Conservation (phyloP, 2,797 vertebrate species). For the Etheostoma nigrum region DNA sequence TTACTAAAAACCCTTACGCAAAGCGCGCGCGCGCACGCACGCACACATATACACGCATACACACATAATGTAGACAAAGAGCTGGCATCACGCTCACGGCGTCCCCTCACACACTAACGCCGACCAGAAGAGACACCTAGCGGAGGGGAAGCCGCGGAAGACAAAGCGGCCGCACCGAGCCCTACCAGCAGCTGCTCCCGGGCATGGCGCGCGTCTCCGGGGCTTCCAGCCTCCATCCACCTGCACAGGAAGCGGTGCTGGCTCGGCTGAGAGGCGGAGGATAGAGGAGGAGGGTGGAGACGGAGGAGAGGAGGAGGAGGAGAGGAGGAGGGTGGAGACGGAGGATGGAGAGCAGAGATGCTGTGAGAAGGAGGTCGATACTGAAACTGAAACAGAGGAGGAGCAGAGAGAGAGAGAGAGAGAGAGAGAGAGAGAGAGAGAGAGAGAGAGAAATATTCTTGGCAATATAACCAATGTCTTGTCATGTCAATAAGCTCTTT, state of each 20-base stretch:
- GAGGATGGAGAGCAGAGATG: slow-evolving; percentile 56
- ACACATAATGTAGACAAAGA: slow-evolving; percentile 51
- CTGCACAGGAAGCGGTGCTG: slow-evolving; percentile 63
- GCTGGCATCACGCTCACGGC: slow-evolving; percentile 22
- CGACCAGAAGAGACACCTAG: too few relatives aligned
- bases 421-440: accelerated
- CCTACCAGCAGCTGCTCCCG: slow-evolving; percentile 61
- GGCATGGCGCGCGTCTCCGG: slow-evolving; percentile 61
- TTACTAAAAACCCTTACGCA: not conserved
- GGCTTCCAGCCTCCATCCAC: slow-evolving; percentile 69
- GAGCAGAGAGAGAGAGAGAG: not conserved
- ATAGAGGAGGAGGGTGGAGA: slow-evolving; percentile 13
- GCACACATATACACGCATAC: not conserved
- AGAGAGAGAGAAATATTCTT: too few relatives aligned
- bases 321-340: slow-evolving; percentile 42
- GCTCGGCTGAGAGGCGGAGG: slow-evolving; percentile 16
- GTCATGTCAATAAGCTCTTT: too few relatives aligned
- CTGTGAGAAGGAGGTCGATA: slow-evolving; percentile 58
- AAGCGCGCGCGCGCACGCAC: not conserved
- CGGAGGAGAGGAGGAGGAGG: slow-evolving; percentile 17
- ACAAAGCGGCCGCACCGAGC: slow-evolving; percentile 28
- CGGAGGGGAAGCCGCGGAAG: not conserved
- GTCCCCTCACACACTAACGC: slow-evolving; percentile 26
- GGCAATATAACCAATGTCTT: too few relatives aligned
- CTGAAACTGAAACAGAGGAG: slow-evolving; percentile 52